Evolutionary conservation across 2,888 invertebrate genomes (phyloP), one percentile per base, ranked within the genome.

Genomic region (Norana najaformis): DNA sequence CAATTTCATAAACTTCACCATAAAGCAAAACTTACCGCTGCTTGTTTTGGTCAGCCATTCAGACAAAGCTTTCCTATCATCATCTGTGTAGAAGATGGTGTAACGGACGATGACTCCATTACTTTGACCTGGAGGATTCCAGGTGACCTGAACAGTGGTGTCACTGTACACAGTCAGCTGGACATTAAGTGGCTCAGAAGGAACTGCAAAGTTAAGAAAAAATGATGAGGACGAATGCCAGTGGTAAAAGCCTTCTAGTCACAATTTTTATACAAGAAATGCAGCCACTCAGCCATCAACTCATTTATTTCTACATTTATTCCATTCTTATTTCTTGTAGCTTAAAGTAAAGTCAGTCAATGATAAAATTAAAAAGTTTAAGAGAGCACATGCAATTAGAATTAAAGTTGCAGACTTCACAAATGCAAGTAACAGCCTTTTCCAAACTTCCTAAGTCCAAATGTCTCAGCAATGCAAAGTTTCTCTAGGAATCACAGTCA

Each of bases 101-200:
- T 89, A 83, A 82, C 37, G 38, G 23, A 35, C 8, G 83, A 89
- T 89, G 20, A 89, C 38, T 36, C 89, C 89, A 34, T 89, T 89
- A 37, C 37, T 30, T 8, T 83, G 36, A 34, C 39, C 41, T 16
- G 89, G 89, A 6, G 83, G 30, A 38, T 82, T 14, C 89, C 89
- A 89, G 0, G 34, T 34, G 36, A 89, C 38, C 89, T 85, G 89
- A 38, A 89, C 89, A 34, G 89, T 8, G 0, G 89, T 89, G n/a
- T 69, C 38, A 18, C 38, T 38, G 85, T 89, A 89, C 38, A 89
- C 18, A 41, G 83, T 83, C 37, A 82, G 39, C 38, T 38, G 37
- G 34, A 89, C 14, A 83, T 89, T 37, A 83, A 36, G 83, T 34
- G 89, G 89, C 37, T 37, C 38, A 20, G 89, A 89, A 83, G 89